Evolutionary conservation across 2,888 invertebrate genomes (phyloP), one percentile per base, ranked within the genome.

Genomic region (Hartigia nigra): DNA sequence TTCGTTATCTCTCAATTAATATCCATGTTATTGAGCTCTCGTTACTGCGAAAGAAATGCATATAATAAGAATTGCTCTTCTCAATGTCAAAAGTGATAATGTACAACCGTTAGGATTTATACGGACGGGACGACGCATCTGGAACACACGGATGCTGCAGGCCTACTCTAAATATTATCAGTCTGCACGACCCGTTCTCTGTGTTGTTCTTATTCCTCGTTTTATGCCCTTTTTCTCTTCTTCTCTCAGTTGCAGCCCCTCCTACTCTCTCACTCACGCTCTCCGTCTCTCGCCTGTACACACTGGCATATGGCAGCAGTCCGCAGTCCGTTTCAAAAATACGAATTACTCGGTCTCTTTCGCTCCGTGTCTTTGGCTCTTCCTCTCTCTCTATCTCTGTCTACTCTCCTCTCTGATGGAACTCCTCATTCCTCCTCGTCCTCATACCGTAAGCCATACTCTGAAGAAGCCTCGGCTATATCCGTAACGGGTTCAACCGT

Each of bases 401-500:
- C 70, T 39, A 0, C 39, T 0, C 74, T 72, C 72, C 72, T 31
- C 72, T 3, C 72, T 31, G 72, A 72, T 23, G 32, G 31, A 34
- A 32, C 31, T 72, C 72, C 31, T 31, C 72, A 23, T 23, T 72
- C 31, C 23, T 3, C 72, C 31, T 31, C 9, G 72, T 34, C 32
- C 32, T 34, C 31, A 72, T 32, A 72, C 31, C 32, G 32, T 34
- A 72, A 72, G 72, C 72, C 72, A 23, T 34, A 34, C 75, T 31
- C 75, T 34, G 75, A 75, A 75, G 75, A 75, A 75, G 75, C 75
- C 75, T 31, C 34, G 75, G 75, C 75, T 75, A 75, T 75, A 75
- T 75, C 75, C 75, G 75, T 75, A 75, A 75, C 37, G 75, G 75
- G 34, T 75, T 75, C 75, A 36, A 75, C 75, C 75, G 75, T 75